phyloP scores from a whole-genome alignment of 2,797 vertebrate genomes.

The Okamejei kenojei region DNA sequence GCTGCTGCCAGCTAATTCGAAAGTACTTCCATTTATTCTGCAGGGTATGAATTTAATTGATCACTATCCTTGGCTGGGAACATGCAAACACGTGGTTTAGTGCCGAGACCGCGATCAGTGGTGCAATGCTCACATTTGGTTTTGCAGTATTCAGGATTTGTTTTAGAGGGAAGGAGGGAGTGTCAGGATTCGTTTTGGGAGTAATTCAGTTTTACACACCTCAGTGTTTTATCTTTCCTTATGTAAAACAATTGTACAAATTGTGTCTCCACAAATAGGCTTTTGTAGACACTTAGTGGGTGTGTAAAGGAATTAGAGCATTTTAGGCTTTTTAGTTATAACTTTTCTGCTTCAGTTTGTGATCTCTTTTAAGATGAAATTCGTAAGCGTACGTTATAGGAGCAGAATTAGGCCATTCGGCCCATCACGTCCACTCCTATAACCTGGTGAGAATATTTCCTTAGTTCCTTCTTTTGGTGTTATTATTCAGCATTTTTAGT shows the following conservation, averaged over 20 bases:
- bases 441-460: background rate
- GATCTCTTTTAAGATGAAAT: background rate
- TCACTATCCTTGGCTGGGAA: background rate
- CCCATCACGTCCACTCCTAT: too few species aligned
- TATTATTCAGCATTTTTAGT: background rate
- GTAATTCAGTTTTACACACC: background rate
- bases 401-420: too few species aligned
- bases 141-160: background rate
- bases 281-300: too few species aligned
- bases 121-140: background rate
- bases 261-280: background rate
- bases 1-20: background rate
- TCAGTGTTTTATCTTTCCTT: background rate
- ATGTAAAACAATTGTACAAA: background rate
- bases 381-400: background rate
- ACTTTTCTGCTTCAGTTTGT: background rate
- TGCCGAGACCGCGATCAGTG: background rate
- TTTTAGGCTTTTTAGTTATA: background rate
- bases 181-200: background rate
- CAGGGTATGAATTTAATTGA: background rate
- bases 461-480: background rate
- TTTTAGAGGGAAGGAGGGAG: background rate
- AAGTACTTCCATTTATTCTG: constrained; percentile 15
- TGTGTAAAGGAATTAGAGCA: background rate
- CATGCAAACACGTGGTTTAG: background rate